phyloP scores from a whole-genome alignment of 1,140 invertebrate species.

The Drosophila truncata region DNA sequence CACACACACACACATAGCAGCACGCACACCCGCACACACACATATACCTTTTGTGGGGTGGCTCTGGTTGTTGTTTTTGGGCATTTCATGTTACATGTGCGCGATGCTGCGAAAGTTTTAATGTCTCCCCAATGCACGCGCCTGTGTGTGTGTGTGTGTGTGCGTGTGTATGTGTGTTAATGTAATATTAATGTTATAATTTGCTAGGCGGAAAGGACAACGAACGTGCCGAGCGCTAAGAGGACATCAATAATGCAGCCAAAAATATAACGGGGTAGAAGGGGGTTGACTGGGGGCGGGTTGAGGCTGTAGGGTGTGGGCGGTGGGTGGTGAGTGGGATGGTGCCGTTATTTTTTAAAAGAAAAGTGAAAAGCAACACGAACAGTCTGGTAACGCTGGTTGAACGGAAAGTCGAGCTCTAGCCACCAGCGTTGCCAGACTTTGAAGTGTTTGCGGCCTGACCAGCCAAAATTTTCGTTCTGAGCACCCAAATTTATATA shows the following conservation, averaged over 20 bases:
- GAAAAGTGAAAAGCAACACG: conserved; percentile 84
- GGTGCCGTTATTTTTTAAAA: conserved; percentile 41
- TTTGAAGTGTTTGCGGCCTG: too few relatives aligned
- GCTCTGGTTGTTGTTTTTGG: conserved; percentile 67
- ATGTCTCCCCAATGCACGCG: conserved; percentile 76
- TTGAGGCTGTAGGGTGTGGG: neutral
- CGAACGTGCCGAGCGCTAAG: conserved; percentile 46
- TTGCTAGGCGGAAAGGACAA: conserved; percentile 59
- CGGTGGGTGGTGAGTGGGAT: neutral
- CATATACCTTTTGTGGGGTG: conserved; percentile 51
- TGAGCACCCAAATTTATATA: too few relatives aligned
- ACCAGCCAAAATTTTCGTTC: too few relatives aligned
- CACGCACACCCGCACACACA: conserved; percentile 29
- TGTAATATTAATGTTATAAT: conserved; percentile 84
- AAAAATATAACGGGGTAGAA: conserved; percentile 43
- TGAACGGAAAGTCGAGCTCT: too few relatives aligned
- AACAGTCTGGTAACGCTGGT: conserved; percentile 1
- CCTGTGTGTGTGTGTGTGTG: conserved; percentile 25
- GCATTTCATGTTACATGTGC: conserved; percentile 67
- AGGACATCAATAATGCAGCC: conserved; percentile 73
- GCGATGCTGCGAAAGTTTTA: conserved; percentile 66
- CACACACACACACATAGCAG: conserved; percentile 50
- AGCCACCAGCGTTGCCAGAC: too few relatives aligned
- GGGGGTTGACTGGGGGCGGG: neutral
- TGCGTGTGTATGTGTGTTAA: conserved; percentile 63